Percentiles rank a stretch among this genome's conserved stretches.
These are phyloP conservation scores for Aphis craccivora DNA, from an alignment of 1,140 invertebrate genomes.

Conservation along the genomic window DNA sequence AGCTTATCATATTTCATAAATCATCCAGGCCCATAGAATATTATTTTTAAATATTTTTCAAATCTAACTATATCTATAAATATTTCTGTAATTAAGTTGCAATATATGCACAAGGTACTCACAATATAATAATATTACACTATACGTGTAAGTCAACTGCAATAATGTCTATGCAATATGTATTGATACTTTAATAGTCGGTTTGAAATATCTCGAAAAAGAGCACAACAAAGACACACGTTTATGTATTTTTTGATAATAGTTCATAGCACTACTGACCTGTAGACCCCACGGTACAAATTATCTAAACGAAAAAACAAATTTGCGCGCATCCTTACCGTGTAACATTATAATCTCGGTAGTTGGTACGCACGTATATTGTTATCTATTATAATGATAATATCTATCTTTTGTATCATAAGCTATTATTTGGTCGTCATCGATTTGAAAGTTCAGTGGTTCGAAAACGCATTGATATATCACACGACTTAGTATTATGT, in stretches of 20 bases:
- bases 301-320: background rate
- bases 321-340: background rate
- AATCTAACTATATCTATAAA: too few species aligned
- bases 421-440: too few species aligned
- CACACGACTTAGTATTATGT: background rate
- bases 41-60: too few species aligned
- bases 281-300: background rate
- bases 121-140: too few species aligned
- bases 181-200: too few species aligned
- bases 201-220: background rate
- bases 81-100: too few species aligned
- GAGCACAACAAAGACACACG: background rate
- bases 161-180: too few species aligned
- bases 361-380: background rate
- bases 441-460: background rate
- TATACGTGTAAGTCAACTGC: too few species aligned
- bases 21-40: too few species aligned
- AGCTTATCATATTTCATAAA: too few species aligned
- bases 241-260: background rate
- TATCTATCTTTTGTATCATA: background rate
- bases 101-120: too few species aligned
- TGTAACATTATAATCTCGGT: background rate
- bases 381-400: background rate
- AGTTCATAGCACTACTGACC: background rate
- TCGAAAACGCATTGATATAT: background rate